phyloP scores from a whole-genome alignment of 2,888 invertebrate species.

The Listrodromus nycthemerus region DNA sequence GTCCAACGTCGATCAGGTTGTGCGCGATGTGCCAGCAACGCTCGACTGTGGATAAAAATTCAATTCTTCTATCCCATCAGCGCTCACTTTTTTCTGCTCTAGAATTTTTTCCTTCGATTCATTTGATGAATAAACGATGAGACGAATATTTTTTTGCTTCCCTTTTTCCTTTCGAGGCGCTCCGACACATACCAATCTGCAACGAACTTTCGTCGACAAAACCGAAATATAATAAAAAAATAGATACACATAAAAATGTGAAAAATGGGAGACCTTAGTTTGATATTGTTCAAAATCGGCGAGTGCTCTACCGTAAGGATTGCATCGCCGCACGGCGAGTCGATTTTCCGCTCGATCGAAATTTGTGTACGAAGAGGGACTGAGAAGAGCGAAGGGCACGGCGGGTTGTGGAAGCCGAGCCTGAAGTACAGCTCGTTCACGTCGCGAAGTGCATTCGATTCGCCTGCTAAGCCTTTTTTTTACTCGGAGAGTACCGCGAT shows the following conservation, averaged over 20 bases:
- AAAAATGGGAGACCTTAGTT: too few relatives aligned
- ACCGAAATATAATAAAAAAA: not conserved
- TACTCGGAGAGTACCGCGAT: slow-evolving; percentile 64
- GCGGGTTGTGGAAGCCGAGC: slow-evolving; percentile 53
- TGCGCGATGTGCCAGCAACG: not conserved
- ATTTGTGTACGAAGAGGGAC: slow-evolving; percentile 22
- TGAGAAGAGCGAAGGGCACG: slow-evolving; percentile 43
- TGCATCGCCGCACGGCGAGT: not conserved
- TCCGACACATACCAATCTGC: too few relatives aligned
- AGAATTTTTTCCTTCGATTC: not conserved
- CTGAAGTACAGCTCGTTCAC: slow-evolving; percentile 56
- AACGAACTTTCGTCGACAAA: too few relatives aligned
- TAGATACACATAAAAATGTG: too few relatives aligned
- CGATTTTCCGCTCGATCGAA: not conserved
- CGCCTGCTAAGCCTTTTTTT: slow-evolving; percentile 73
- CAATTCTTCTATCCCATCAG: slow-evolving; percentile 25
- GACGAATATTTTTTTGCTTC: not conserved
- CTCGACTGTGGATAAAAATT: slow-evolving; percentile 23
- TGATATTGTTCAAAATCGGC: not conserved
- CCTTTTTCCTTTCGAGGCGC: not conserved
- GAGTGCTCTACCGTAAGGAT: not conserved
- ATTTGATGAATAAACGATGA: not conserved
- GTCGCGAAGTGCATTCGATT: slow-evolving; percentile 74
- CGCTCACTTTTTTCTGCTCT: slow-evolving; percentile 18
- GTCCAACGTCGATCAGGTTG: slow-evolving; percentile 11